Conservation (phyloP, 2,888 invertebrate genomes). For the Drosophila austrosaltans region DNA sequence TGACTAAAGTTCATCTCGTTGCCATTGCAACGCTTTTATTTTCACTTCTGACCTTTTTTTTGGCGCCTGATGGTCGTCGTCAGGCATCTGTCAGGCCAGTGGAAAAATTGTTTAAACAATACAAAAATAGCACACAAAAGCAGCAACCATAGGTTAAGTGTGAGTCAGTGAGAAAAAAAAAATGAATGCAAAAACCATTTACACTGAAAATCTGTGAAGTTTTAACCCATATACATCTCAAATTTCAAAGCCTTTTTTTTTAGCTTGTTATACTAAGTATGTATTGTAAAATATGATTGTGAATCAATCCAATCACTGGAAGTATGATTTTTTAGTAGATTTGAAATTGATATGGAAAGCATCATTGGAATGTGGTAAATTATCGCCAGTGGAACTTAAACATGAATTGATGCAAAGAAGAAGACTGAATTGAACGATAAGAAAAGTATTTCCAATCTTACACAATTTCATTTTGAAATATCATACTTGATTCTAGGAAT, state of each 20-base stretch:
- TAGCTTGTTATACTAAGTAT: background rate
- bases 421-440: too few relatives aligned
- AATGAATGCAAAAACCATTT: background rate
- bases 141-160: background rate
- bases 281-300: background rate
- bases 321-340: too few relatives aligned
- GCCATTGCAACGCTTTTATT: background rate
- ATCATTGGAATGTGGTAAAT: too few relatives aligned
- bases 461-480: too few relatives aligned
- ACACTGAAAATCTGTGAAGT: background rate
- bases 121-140: slow-evolving; percentile 62
- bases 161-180: background rate
- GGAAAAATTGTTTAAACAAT: slow-evolving; percentile 35
- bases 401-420: too few relatives aligned
- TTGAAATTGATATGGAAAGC: background rate
- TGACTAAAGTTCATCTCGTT: slow-evolving; percentile 20
- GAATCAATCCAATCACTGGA: too few relatives aligned
- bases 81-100: background rate
- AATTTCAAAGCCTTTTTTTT: background rate
- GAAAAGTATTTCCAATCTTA: too few relatives aligned
- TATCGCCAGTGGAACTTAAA: too few relatives aligned
- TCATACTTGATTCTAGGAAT: too few relatives aligned
- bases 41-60: slow-evolving; percentile 63
- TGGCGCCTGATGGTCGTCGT: background rate
- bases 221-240: background rate